Evolutionary conservation across 2,888 invertebrate species (phyloP).

Genomic region (Agrotis segetum): DNA sequence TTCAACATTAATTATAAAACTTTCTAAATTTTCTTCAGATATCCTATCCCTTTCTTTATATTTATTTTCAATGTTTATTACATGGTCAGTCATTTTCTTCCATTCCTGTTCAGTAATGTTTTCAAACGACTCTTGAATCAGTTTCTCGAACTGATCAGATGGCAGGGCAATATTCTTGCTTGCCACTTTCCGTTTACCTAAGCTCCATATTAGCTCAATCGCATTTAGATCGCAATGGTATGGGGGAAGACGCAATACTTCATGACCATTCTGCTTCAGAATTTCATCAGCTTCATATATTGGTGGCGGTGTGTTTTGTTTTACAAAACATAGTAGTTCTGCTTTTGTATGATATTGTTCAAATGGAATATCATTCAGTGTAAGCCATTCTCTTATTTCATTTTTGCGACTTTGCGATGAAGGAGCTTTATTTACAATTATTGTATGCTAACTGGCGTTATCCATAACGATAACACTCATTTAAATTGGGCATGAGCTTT

Average conservation of each 20-base stretch:
- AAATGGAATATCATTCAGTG: conserved; percentile 4
- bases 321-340: conserved; percentile 10
- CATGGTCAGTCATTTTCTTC: no score
- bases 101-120: no score
- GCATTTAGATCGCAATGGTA: conserved; percentile 7
- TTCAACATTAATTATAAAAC: no score
- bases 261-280: neutral
- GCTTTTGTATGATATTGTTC: neutral
- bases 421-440: conserved; percentile 11
- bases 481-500: conserved; percentile 46
- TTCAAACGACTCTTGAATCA: no score
- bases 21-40: no score
- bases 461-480: conserved; percentile 42
- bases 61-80: no score
- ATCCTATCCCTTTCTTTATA: no score
- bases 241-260: conserved; percentile 5
- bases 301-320: conserved; percentile 12
- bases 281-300: conserved; percentile 10
- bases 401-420: conserved; percentile 1
- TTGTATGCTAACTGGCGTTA: conserved; percentile 44
- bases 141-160: no score
- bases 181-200: neutral
- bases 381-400: conserved; percentile 2
- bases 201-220: conserved; percentile 7
- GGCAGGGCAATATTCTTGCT: no score